These are phyloP conservation scores for Anhinga anhinga DNA, from an alignment of 2,113 vertebrate genomes.

Conservation along the genomic window DNA sequence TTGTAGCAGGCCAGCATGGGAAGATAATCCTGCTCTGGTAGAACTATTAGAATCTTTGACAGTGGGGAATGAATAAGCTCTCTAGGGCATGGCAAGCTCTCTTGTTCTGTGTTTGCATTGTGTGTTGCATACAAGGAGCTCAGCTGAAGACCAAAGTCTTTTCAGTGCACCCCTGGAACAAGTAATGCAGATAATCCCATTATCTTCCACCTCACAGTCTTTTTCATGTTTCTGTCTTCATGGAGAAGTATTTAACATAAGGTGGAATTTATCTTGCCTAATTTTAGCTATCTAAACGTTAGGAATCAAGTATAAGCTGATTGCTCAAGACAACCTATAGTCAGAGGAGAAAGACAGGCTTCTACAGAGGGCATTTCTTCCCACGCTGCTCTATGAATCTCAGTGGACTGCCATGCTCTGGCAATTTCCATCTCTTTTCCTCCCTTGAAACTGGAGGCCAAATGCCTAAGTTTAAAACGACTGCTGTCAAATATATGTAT, in stretches of 20 bases:
- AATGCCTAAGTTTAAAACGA: not conserved
- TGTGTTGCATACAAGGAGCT: not conserved
- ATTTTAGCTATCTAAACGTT: conserved; percentile 39
- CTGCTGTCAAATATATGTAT: not conserved
- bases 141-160: not conserved
- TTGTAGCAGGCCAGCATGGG: not conserved
- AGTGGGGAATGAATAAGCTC: not conserved
- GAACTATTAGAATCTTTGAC: not conserved
- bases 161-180: not conserved
- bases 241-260: not conserved
- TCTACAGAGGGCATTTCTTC: not conserved
- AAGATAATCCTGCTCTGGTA: not conserved
- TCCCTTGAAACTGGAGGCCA: not conserved
- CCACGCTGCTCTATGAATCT: not conserved
- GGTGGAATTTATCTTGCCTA: conserved; percentile 37
- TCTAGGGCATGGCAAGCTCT: not conserved
- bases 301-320: not conserved
- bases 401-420: not conserved
- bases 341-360: not conserved
- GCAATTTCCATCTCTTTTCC: not conserved
- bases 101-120: not conserved
- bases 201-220: not conserved
- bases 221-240: not conserved
- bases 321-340: not conserved
- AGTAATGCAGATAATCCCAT: not conserved